Evolutionary conservation across 2,113 vertebrate genomes (phyloP).

Genomic region (Anser brachyrhynchus): DNA sequence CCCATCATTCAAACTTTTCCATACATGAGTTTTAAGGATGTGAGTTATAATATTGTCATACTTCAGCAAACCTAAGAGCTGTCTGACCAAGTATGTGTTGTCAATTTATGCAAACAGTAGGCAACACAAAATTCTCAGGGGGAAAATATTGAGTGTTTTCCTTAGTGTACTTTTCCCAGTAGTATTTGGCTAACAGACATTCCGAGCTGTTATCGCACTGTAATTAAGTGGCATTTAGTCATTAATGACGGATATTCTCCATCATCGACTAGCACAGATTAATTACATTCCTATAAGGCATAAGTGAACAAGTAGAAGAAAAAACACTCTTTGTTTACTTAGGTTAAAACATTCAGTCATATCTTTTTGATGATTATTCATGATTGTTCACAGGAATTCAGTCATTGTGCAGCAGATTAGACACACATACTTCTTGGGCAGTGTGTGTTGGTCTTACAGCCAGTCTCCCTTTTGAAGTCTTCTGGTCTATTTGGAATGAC

Average conservation of each 20-base stretch:
- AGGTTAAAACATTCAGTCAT: neutral
- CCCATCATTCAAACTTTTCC: neutral
- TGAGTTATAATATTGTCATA: neutral
- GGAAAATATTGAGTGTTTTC: neutral
- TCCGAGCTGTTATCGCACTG: neutral
- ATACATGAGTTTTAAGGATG: neutral
- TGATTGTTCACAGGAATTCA: neutral
- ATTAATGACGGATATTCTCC: neutral
- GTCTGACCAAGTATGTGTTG: neutral
- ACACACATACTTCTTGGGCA: neutral
- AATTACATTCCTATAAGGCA: neutral
- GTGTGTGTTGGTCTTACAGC: neutral
- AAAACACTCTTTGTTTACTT: neutral
- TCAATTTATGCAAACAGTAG: neutral
- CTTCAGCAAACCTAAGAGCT: neutral
- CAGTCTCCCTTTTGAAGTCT: neutral
- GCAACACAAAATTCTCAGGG: neutral
- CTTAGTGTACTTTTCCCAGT: neutral
- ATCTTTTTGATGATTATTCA: neutral
- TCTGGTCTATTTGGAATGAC: neutral
- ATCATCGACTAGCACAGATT: neutral
- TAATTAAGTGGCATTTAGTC: neutral
- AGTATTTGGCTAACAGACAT: neutral
- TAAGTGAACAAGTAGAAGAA: neutral
- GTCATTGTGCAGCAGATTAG: neutral